phyloP scores from a whole-genome alignment of 2,888 invertebrate genomes.

The Limnephilus rhombicus region DNA sequence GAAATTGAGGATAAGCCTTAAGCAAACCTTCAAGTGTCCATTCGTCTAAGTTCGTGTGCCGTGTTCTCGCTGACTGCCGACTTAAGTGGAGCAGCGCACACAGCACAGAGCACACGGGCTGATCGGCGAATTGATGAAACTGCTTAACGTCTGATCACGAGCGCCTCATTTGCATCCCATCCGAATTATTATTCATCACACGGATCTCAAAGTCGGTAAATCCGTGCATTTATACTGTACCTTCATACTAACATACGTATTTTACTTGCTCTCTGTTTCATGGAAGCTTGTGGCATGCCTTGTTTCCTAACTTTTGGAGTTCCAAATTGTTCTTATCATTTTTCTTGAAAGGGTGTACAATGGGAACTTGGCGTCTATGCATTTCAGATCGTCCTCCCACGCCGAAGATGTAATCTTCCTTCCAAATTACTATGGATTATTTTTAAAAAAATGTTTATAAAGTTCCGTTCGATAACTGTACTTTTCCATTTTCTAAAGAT shows the following conservation, averaged over 20 bases:
- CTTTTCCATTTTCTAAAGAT: too few relatives aligned
- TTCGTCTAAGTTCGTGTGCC: background rate
- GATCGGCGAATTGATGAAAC: background rate
- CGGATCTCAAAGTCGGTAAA: background rate
- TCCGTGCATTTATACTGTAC: too few relatives aligned
- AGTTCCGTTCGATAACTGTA: too few relatives aligned
- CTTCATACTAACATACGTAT: background rate
- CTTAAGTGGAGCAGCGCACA: background rate
- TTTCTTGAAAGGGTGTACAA: background rate
- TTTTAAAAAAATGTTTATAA: too few relatives aligned
- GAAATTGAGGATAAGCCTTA: background rate
- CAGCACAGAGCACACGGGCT: background rate
- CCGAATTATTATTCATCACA: constrained; percentile 5
- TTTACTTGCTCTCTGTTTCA: background rate
- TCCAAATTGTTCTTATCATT: background rate
- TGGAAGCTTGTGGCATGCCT: background rate
- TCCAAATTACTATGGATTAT: too few relatives aligned
- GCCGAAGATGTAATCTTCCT: too few relatives aligned
- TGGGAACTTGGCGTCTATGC: background rate
- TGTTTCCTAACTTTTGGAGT: background rate
- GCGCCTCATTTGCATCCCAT: background rate
- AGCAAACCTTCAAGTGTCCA: background rate
- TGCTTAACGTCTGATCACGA: constrained; percentile 11
- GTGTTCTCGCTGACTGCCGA: background rate
- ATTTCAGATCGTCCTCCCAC: background rate